Evolutionary conservation across 2,113 vertebrate genomes (phyloP).

Genomic region (zebrafish (Danio rerio)): DNA sequence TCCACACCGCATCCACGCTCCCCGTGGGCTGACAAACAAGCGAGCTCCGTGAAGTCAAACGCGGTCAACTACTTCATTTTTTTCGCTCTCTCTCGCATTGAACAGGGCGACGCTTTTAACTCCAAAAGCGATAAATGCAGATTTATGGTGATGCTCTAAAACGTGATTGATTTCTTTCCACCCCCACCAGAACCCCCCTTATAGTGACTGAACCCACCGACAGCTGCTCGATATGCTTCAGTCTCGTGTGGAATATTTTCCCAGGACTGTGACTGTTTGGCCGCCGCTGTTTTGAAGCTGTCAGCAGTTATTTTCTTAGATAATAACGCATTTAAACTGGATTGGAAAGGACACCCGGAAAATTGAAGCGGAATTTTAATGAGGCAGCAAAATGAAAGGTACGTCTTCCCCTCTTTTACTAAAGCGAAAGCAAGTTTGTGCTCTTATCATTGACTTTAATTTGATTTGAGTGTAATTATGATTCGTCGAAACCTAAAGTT

Average conservation of each 20-base stretch:
- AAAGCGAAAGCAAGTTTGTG: neutral
- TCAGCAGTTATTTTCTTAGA: slow-evolving; percentile 39
- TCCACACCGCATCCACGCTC: slow-evolving; percentile 47
- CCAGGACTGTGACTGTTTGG: neutral
- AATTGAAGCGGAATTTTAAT: slow-evolving; percentile 41
- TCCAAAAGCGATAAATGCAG: slow-evolving; percentile 47
- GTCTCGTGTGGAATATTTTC: slow-evolving; percentile 18
- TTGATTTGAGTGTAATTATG: neutral
- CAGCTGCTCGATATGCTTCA: slow-evolving; percentile 35
- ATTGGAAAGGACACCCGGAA: slow-evolving; percentile 12
- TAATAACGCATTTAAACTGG: slow-evolving; percentile 24
- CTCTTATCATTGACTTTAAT: neutral
- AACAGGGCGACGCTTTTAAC: slow-evolving; percentile 41
- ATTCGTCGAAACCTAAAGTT: slow-evolving; percentile 7
- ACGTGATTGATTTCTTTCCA: slow-evolving; percentile 52
- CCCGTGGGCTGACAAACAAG: slow-evolving; percentile 41
- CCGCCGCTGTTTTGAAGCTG: slow-evolving; percentile 40
- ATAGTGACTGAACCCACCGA: slow-evolving; percentile 23
- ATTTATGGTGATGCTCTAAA: slow-evolving; percentile 55
- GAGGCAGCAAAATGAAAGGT: slow-evolving; percentile 51
- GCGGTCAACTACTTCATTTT: slow-evolving; percentile 49
- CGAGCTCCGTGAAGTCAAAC: slow-evolving; percentile 45
- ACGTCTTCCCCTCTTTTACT: slow-evolving; percentile 19
- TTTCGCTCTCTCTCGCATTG: neutral
- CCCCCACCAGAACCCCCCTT: slow-evolving; percentile 41